Base-by-base conservation (phyloP, 2,888 invertebrate species). In the Drosophila meridiana region DNA sequence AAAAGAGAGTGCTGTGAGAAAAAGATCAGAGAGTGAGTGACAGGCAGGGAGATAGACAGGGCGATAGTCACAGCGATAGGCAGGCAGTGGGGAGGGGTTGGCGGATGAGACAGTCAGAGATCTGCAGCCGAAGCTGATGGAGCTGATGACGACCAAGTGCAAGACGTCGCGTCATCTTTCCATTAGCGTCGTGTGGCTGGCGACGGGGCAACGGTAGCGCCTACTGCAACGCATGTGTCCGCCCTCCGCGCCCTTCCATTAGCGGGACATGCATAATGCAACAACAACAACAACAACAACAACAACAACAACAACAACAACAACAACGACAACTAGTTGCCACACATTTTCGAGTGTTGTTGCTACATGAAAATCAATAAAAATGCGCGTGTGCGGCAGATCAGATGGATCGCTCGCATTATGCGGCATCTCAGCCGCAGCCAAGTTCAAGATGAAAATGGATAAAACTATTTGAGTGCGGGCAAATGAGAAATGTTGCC, bases 111-210 rank as follows among this genome's bases (percentile, higher is more conserved):
- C 50, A 34, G 52, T 6, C 52, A 34, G 20, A 34, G 34, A 52
- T 52, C 52, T 34, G 20, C 5, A 6, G 52, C 34, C 13, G 52
- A 34, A 1, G 52, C 50, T 32, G 50, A 50, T 50, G 50, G 2
- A 40, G 40, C 13, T 38, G 38, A 73, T 74, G 78, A 64, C 57
- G 73, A 60, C 56, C 78, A 77, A 78, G 63, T 69, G 76, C 72
- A 62, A 76, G 79, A 72, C 78, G 76, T 74, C 75, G 87, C 82
- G 66, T 72, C 74, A 70, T 80, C 71, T 69, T 82, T 84, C 85
- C 84, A 85, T 87, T 87, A 87, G 87, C 85, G 84, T 78, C 87
- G 82, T 84, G 82, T 84, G 82, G 83, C 83, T 20, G 50, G 50
- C 50, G 14, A 11, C 34, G 69, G 67, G 56, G 65, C 67, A 53